Evolutionary conservation across 2,113 vertebrate genomes (phyloP).

Genomic region (Aspiorhynchus laticeps): DNA sequence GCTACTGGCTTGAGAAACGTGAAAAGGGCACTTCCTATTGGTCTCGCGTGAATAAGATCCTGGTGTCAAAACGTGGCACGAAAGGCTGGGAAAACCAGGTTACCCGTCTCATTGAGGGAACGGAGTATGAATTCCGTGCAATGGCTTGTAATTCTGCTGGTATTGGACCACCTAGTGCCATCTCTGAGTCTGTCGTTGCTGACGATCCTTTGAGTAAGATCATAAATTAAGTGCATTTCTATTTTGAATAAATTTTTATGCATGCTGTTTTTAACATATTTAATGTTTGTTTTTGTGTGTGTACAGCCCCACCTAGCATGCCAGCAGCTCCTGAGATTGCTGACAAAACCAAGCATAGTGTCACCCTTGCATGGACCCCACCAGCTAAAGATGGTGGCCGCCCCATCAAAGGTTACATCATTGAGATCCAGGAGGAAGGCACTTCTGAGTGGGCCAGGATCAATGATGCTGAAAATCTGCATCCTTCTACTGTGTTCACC

Average conservation of each 20-base stretch:
- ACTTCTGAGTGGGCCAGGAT: constrained; percentile 84
- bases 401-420: constrained; percentile 96
- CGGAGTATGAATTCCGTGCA: constrained; percentile 93
- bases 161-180: constrained; percentile 90
- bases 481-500: constrained; percentile 88
- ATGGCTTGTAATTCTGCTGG: constrained; percentile 93
- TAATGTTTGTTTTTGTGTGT: constrained; percentile 28
- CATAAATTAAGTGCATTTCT: constrained; percentile 3
- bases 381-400: constrained; percentile 93
- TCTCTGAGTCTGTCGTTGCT: constrained; percentile 90
- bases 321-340: constrained; percentile 88
- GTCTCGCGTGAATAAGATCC: constrained; percentile 89
- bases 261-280: neutral
- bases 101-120: constrained; percentile 88
- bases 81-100: constrained; percentile 89
- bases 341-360: constrained; percentile 92
- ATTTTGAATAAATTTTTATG: constrained; percentile 4
- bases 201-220: constrained; percentile 93
- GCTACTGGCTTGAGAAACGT: constrained; percentile 97
- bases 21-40: constrained; percentile 89
- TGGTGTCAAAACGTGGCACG: constrained; percentile 85
- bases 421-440: constrained; percentile 96
- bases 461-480: constrained; percentile 86
- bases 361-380: constrained; percentile 88
- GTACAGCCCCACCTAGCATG: constrained; percentile 87